Evolutionary conservation across 2,888 invertebrate genomes (phyloP).

Genomic region (Lycophotia porphyrea): DNA sequence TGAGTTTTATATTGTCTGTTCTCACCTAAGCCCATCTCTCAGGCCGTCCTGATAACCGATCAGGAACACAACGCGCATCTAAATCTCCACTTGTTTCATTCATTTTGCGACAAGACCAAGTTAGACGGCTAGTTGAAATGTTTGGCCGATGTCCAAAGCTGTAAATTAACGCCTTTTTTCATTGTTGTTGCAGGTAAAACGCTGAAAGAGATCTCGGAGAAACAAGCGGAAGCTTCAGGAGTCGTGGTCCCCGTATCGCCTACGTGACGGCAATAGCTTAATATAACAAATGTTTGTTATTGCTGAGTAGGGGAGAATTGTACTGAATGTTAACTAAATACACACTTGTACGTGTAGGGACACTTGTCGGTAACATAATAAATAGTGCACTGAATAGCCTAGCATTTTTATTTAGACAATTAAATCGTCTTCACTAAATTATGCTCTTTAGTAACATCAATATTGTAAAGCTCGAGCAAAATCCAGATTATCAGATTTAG

Average conservation of each 20-base stretch:
- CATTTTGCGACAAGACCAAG: conserved; percentile 85
- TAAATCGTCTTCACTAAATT: conserved; percentile 1
- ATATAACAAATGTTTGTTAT: conserved; percentile 67
- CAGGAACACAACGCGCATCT: conserved; percentile 79
- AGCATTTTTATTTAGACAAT: conserved; percentile 73
- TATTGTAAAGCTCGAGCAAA: conserved; percentile 20
- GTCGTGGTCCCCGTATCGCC: conserved; percentile 68
- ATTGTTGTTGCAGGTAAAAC: conserved; percentile 90
- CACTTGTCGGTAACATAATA: conserved; percentile 62
- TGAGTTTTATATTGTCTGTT: conserved; percentile 89
- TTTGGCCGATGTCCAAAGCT: conserved; percentile 86
- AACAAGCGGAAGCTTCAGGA: conserved; percentile 76
- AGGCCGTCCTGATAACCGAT: conserved; percentile 81
- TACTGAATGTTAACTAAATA: conserved; percentile 47
- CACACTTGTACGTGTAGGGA: conserved; percentile 47
- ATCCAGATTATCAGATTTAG: conserved; percentile 37
- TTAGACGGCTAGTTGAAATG: conserved; percentile 88
- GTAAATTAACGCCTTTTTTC: conserved; percentile 88
- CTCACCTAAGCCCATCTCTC: conserved; percentile 87
- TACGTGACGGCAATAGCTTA: conserved; percentile 64
- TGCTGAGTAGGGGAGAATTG: conserved; percentile 52
- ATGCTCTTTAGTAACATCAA: conserved; percentile 7
- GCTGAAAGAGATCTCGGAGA: conserved; percentile 83
- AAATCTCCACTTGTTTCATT: conserved; percentile 85
- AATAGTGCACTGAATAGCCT: conserved; percentile 65